phyloP scores from a whole-genome alignment of 1,140 invertebrate genomes.

The Leptoteleia sp. region DNA sequence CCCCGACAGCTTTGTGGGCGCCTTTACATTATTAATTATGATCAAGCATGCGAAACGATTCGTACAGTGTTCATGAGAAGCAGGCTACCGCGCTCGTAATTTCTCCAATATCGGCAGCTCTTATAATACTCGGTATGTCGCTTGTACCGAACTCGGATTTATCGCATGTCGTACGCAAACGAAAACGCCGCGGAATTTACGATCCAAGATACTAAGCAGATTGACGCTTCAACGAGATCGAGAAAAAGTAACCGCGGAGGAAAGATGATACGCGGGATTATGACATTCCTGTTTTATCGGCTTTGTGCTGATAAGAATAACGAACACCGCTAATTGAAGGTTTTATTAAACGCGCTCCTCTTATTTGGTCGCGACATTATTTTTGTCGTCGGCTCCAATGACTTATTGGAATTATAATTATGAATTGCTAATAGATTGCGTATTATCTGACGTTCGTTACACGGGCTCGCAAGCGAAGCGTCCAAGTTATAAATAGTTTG shows the following conservation, averaged over 20 bases:
- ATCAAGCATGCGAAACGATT: slow-evolving; percentile 80
- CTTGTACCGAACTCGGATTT: slow-evolving; percentile 67
- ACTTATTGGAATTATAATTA: slow-evolving; percentile 36
- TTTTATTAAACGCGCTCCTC: slow-evolving; percentile 30
- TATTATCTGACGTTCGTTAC: slow-evolving; percentile 7
- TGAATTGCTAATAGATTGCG: slow-evolving; percentile 16
- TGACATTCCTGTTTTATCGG: slow-evolving; percentile 63
- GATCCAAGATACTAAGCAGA: slow-evolving; percentile 56
- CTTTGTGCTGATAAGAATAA: slow-evolving; percentile 56
- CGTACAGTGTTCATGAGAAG: slow-evolving; percentile 62
- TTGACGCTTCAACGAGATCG: slow-evolving; percentile 56
- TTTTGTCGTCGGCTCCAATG: slow-evolving; percentile 4
- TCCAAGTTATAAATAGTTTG: neutral
- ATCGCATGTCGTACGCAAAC: slow-evolving; percentile 65
- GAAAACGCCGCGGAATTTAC: slow-evolving; percentile 65
- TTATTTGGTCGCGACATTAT: slow-evolving; percentile 14
- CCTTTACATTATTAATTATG: slow-evolving; percentile 79
- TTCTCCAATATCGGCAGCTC: slow-evolving; percentile 68
- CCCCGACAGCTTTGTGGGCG: slow-evolving; percentile 77
- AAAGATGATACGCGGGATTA: slow-evolving; percentile 63
- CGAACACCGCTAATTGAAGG: slow-evolving; percentile 52
- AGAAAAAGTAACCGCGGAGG: slow-evolving; percentile 44
- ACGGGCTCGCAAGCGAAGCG: neutral
- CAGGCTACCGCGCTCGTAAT: slow-evolving; percentile 68
- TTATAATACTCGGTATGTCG: slow-evolving; percentile 64